Base-by-base conservation (phyloP, 2,797 vertebrate genomes). In the Premnoplex brunnescens region DNA sequence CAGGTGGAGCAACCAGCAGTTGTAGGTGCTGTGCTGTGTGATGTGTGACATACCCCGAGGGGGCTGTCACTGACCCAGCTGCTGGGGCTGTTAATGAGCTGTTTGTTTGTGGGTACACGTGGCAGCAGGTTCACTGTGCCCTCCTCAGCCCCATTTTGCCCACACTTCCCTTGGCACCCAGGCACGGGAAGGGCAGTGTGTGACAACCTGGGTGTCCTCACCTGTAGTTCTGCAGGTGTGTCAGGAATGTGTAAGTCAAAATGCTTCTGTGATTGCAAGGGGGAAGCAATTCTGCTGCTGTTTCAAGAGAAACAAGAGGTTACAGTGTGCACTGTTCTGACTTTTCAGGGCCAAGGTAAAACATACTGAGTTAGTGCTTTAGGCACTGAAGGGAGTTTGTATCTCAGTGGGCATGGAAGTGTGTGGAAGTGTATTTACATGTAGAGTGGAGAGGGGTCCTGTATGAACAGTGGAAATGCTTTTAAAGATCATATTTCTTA, bases 181-280 rank as follows among this genome's bases (percentile, higher is more conserved):
- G 51, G 46, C 11, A 0, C 9, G 15, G 0, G 4, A 3, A 69
- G 43, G 82, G 55, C 4, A 49, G 0, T 32, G 73, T 22, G 14
- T 75, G 52, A 62, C n/a, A 20, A 30, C 2, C 5, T 24, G 41
- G 41, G 18, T 24, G 20, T 66, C 88, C 71, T 85, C 18, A 5
- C 49, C 24, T 49, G 27, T 34, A 55, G 32, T 22, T 71, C 59
- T 87, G 63, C 80, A 56, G 7, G 56, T 24, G 76, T 49, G 0
- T 58, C 71, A 32, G 54, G 51, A 66, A 13, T 23, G 21, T 46
- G n/a, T 27, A 55, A 62, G 16, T 87, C 48, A 15, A 85, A 91
- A 67, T 54, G 49, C 41, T 85, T 85, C 43, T 60, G 27, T 48
- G 59, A 46, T 67, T 43, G 46, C 11, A 54, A 67, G 12, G 23